Percentiles rank a stretch among this genome's conserved stretches.
Evolutionary conservation across 1,140 invertebrate genomes (phyloP).

Genomic region (Drosophila azteca): DNA sequence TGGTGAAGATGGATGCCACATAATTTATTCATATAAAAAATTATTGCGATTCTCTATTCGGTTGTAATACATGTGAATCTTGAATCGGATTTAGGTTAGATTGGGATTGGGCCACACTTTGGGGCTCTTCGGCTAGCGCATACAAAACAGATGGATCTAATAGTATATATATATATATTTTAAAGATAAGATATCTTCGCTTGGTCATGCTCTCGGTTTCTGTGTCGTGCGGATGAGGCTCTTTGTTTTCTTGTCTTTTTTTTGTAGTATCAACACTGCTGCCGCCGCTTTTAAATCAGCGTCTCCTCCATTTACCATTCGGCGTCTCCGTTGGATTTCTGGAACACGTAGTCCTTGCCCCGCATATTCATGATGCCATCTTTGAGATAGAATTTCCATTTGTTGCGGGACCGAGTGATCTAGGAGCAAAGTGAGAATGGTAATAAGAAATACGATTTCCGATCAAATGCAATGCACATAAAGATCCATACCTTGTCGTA

Average conservation of each 20-base stretch:
- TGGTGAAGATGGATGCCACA: too few species aligned
- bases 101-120: too few species aligned
- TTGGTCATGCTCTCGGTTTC: constrained; percentile 45
- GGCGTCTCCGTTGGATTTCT: constrained; percentile 99
- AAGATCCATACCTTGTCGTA: constrained; percentile 95
- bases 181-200: constrained; percentile 49
- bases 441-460: not conserved
- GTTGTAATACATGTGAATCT: too few species aligned
- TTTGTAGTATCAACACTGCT: constrained; percentile 27
- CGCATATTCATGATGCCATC: constrained; percentile 99
- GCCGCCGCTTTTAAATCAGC: constrained; percentile 2
- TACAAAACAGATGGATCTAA: constrained; percentile 52
- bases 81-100: too few species aligned
- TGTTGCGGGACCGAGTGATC: constrained; percentile 98
- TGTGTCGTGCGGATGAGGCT: constrained; percentile 55
- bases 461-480: too few species aligned
- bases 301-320: constrained; percentile 91
- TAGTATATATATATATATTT: not conserved
- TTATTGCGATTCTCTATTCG: too few species aligned
- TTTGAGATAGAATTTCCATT: constrained; percentile 99
- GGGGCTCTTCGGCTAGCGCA: constrained; percentile 36
- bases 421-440: constrained; percentile 75
- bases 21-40: too few species aligned
- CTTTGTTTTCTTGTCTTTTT: constrained; percentile 63
- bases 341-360: constrained; percentile 99